Percentiles rank a stretch among this genome's conserved stretches.
These are phyloP conservation scores for Pseudochaenichthys georgianus DNA, from an alignment of 2,797 vertebrate species.

Conservation along the genomic window DNA sequence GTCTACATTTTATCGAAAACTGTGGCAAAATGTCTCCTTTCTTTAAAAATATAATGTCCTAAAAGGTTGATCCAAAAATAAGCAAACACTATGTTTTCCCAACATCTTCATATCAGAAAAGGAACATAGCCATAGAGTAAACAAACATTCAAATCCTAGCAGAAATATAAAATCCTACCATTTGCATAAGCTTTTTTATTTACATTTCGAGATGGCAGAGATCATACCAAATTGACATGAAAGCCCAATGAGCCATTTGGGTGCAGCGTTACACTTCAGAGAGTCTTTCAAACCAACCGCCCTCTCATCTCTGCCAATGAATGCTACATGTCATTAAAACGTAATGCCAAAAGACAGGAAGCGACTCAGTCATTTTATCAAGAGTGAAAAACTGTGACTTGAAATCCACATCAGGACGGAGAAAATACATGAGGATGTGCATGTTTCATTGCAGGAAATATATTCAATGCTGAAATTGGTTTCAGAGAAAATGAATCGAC, in stretches of 20 bases:
- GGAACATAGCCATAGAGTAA: slow-evolving; percentile 45
- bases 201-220: slow-evolving; percentile 71
- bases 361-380: slow-evolving; percentile 64
- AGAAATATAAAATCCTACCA: slow-evolving; percentile 56
- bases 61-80: slow-evolving; percentile 27
- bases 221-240: slow-evolving; percentile 76
- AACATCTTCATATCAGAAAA: slow-evolving; percentile 28
- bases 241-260: slow-evolving; percentile 69
- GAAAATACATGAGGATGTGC: slow-evolving; percentile 43
- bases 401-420: slow-evolving; percentile 45
- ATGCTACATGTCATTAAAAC: slow-evolving; percentile 75
- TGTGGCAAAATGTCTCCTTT: slow-evolving; percentile 1
- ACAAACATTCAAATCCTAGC: slow-evolving; percentile 56
- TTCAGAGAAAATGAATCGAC: slow-evolving; percentile 35
- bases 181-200: slow-evolving; percentile 73
- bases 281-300: slow-evolving; percentile 70
- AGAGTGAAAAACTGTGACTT: slow-evolving; percentile 63
- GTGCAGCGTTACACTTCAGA: slow-evolving; percentile 74
- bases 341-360: slow-evolving; percentile 68
- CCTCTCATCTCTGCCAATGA: slow-evolving; percentile 75
- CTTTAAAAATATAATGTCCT: background rate
- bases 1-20: background rate
- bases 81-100: slow-evolving; percentile 27
- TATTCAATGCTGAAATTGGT: slow-evolving; percentile 54
- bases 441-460: slow-evolving; percentile 52